A percentile compares a stretch with the other conserved stretches of the same genome.
These are phyloP conservation scores for Diadromus collaris DNA, from an alignment of 2,888 invertebrate species.

Conservation along the genomic window DNA sequence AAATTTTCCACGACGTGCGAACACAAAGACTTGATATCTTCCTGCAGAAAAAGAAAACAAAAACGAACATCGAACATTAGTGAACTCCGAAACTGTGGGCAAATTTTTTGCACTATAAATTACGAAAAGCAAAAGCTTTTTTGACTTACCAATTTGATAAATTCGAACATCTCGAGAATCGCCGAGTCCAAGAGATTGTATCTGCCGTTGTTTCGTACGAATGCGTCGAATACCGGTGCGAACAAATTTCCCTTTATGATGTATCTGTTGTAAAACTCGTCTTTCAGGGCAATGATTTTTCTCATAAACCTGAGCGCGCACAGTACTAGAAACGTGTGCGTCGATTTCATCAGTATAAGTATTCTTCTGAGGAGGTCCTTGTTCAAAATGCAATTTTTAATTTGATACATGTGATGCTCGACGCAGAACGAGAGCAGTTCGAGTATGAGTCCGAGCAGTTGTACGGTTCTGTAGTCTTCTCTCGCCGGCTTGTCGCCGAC, in stretches of 20 bases:
- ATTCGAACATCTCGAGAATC: slow-evolving; percentile 99
- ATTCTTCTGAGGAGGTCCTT: slow-evolving; percentile 98
- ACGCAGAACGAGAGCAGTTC: slow-evolving; percentile 99
- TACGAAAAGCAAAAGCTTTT: slow-evolving; percentile 23
- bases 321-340: slow-evolving; percentile 98
- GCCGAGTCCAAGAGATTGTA: slow-evolving; percentile 99
- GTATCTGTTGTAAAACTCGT: slow-evolving; percentile 99
- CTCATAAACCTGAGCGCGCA: slow-evolving; percentile 98
- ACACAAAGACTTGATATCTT: slow-evolving; percentile 94
- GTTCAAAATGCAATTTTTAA: slow-evolving; percentile 98
- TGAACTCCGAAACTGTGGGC: not conserved
- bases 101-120: slow-evolving; percentile 79
- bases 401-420: slow-evolving; percentile 99
- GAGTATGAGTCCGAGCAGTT: slow-evolving; percentile 95
- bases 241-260: slow-evolving; percentile 97
- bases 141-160: slow-evolving; percentile 89
- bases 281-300: slow-evolving; percentile 98
- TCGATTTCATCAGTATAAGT: slow-evolving; percentile 97
- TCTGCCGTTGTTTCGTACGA: slow-evolving; percentile 97
- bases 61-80: not conserved
- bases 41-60: slow-evolving; percentile 79
- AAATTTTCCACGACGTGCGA: slow-evolving; percentile 98
- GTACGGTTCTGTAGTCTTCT: slow-evolving; percentile 98
- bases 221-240: slow-evolving; percentile 97
- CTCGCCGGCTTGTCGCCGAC: slow-evolving; percentile 93